Evolutionary conservation across 2,113 vertebrate genomes (phyloP).

Genomic region (Apeltes quadracus): DNA sequence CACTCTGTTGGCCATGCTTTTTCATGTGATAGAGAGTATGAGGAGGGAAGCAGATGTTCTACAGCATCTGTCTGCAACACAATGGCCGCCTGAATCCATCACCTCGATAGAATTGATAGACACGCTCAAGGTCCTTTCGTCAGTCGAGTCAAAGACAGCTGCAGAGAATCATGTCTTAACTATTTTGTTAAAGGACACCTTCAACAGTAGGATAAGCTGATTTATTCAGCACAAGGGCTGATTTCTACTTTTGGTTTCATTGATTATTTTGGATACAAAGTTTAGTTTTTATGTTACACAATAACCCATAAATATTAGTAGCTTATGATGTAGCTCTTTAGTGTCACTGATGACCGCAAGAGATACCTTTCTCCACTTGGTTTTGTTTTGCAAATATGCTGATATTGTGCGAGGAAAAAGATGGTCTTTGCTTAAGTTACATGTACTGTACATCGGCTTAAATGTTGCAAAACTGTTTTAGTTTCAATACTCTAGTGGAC

Average conservation of each 20-base stretch:
- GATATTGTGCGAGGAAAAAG: conserved; percentile 25
- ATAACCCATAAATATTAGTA: conserved; percentile 1
- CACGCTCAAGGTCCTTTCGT: conserved; percentile 13
- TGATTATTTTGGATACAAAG: neutral
- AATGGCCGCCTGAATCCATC: conserved; percentile 31
- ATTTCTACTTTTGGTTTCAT: neutral
- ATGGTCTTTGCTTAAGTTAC: conserved; percentile 21
- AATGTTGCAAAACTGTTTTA: conserved; percentile 18
- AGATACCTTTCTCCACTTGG: neutral
- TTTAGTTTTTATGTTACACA: neutral
- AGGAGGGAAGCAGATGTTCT: conserved; percentile 30
- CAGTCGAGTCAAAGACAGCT: conserved; percentile 11
- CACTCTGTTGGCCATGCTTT: conserved; percentile 16
- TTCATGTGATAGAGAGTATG: conserved; percentile 29
- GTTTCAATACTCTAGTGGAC: conserved; percentile 31
- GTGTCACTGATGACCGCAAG: neutral
- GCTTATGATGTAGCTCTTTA: neutral
- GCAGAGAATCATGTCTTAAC: conserved; percentile 16
- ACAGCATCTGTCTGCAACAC: conserved; percentile 8
- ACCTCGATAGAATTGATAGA: conserved; percentile 32
- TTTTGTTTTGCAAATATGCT: conserved; percentile 5
- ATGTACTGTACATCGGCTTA: conserved; percentile 14
- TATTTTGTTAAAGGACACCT: conserved; percentile 15
- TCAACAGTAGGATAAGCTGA: conserved; percentile 21
- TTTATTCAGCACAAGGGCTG: neutral